Base-by-base conservation (phyloP, 2,113 vertebrate genomes). In the Ceratotherium simum region DNA sequence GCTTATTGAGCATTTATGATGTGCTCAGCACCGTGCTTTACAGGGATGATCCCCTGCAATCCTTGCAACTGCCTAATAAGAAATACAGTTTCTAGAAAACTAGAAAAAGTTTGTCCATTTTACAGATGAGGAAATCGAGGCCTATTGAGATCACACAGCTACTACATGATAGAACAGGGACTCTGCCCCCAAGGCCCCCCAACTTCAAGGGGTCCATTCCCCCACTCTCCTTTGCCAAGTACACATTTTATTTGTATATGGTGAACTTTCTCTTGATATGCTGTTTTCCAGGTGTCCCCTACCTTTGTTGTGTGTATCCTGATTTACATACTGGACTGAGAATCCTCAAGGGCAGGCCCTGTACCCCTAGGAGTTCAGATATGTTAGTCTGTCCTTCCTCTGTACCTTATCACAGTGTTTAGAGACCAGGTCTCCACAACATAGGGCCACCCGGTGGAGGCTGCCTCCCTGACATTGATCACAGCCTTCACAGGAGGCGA, bases 331-430 rank as follows among this genome's bases (percentile, higher is more conserved):
- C 18, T 1, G 21, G 27, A 16, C 1, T 75, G 31, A 33, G 88
- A 69, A 72, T 33, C 85, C 78, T 72, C 73, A 33, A 56, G 29
- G 36, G 8, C 21, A 27, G 79, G 8, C 20, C 10, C 27, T 48
- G 0, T 31, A 70, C 3, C 11, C 3, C 51, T 5, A 0, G 3
- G 8, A 16, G 11, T 83, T 67, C 14, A 9, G n/a, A 33, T 36
- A 7, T 13, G 11, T 54, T 69, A 58, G 39, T 13, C 84, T 33
- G 58, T 90, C 20, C 36, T 80, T 87, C 21, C 92, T 56, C 80
- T 64, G 42, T 3, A 51, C 58, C 9, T 58, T 73, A 36, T 48
- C 56, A 42, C 17, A 7, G 72, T 1, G 5, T 23, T 73, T 79
- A 60, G n/a, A 94, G 72, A 58, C 16, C 6, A 1, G 2, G 29